Conservation (phyloP, 2,797 vertebrate genomes). For the Luscinia luscinia region DNA sequence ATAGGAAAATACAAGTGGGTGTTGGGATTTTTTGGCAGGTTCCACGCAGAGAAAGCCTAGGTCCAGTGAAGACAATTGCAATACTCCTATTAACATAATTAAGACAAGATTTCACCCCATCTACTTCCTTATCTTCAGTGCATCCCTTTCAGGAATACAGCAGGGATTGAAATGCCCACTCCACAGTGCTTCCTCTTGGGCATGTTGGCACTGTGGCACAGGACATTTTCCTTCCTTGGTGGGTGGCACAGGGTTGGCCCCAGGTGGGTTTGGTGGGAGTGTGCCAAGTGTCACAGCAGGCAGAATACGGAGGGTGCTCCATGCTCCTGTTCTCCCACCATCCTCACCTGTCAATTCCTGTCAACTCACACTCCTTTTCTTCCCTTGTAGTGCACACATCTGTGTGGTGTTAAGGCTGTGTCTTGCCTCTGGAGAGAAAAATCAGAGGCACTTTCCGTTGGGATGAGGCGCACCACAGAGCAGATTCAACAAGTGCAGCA, state of each 20-base stretch:
- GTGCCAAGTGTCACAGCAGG: accelerated
- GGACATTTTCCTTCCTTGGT: accelerated
- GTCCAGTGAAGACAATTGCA: not conserved
- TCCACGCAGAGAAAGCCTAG: conserved; percentile 6
- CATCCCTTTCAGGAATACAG: not conserved
- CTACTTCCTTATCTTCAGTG: not conserved
- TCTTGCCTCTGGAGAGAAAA: not conserved
- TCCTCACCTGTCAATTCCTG: not conserved
- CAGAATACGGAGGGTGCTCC: not conserved
- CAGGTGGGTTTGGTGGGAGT: not conserved
- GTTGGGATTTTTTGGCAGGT: conserved; percentile 30
- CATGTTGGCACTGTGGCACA: not conserved
- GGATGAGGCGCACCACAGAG: not conserved
- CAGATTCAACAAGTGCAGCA: not conserved
- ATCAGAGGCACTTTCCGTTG: not conserved
- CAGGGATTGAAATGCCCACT: not conserved
- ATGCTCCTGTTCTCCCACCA: not conserved
- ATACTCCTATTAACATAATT: not conserved
- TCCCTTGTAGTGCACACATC: accelerated
- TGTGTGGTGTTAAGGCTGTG: not conserved
- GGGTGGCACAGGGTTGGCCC: accelerated
- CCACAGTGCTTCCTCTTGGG: not conserved
- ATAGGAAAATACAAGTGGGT: conserved; percentile 22
- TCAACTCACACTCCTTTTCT: not conserved
- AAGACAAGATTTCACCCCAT: conserved; percentile 10